phyloP scores from a whole-genome alignment of 92 coral and sea anemone genomes.

The Pocillopora meandrina region DNA sequence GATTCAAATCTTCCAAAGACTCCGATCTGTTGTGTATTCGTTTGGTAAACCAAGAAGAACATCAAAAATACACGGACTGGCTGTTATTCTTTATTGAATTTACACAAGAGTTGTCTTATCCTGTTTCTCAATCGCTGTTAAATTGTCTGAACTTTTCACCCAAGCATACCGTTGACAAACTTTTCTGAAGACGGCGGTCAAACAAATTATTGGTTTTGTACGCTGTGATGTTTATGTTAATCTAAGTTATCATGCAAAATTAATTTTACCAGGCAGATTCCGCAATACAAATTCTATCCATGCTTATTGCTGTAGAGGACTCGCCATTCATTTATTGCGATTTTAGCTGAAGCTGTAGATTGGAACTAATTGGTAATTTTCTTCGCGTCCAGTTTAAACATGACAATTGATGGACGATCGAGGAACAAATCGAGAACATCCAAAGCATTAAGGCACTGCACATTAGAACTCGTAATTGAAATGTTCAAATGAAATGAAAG shows the following conservation, averaged over 20 bases:
- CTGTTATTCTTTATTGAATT: conserved; percentile 22
- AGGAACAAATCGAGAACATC: conserved; percentile 1
- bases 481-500: not conserved
- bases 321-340: conserved; percentile 30
- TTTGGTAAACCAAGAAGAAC: conserved; percentile 5
- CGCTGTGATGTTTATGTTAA: conserved; percentile 14
- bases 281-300: conserved; percentile 21
- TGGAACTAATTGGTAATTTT: conserved; percentile 23
- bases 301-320: conserved; percentile 30
- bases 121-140: conserved; percentile 3
- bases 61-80: not conserved
- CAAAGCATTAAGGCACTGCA: not conserved
- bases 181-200: conserved; percentile 23
- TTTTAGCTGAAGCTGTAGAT: conserved; percentile 16
- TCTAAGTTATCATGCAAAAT: conserved; percentile 23
- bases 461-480: not conserved
- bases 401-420: not conserved
- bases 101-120: conserved; percentile 28
- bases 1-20: not conserved
- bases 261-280: conserved; percentile 49
- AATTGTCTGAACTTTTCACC: conserved; percentile 15
- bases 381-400: not conserved
- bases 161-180: conserved; percentile 5
- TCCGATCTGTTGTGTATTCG: not conserved
- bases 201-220: conserved; percentile 21